phyloP scores from a whole-genome alignment of 2,113 vertebrate genomes.

The Sturnus vulgaris region DNA sequence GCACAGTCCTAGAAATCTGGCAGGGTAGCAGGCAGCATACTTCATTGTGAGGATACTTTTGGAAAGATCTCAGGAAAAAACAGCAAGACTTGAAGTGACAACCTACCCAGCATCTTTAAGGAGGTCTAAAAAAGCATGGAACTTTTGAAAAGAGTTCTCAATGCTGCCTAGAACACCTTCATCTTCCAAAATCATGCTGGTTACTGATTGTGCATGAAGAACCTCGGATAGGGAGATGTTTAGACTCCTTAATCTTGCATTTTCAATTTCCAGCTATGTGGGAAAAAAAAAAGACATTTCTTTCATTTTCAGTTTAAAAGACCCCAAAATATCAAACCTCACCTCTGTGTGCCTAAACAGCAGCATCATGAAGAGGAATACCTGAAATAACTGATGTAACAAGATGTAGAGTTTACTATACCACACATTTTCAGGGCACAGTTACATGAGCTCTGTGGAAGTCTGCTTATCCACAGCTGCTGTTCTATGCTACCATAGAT shows the following conservation, averaged over 20 bases:
- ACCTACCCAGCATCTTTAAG: conserved; percentile 93
- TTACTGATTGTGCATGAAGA: conserved; percentile 73
- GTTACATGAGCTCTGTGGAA: neutral
- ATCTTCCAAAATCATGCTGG: conserved; percentile 82
- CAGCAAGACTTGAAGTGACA: neutral
- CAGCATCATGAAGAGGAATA: neutral
- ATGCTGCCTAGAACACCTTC: conserved; percentile 90
- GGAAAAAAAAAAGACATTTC: neutral
- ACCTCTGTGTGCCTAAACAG: neutral
- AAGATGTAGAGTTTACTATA: neutral
- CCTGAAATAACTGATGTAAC: neutral
- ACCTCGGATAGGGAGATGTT: conserved; percentile 84
- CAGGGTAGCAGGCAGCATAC: neutral
- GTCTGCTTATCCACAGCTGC: neutral
- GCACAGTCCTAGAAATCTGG: neutral
- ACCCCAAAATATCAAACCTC: neutral
- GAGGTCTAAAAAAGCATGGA: conserved; percentile 95
- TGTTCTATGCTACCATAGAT: neutral
- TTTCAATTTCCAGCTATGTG: conserved; percentile 83
- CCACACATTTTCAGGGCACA: neutral
- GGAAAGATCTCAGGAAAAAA: neutral
- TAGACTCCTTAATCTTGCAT: conserved; percentile 78
- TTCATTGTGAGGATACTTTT: neutral
- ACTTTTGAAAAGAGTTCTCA: conserved; percentile 91
- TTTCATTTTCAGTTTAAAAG: neutral